Evolutionary conservation across 2,888 invertebrate species (phyloP).

Genomic region (Melanostoma scalare): DNA sequence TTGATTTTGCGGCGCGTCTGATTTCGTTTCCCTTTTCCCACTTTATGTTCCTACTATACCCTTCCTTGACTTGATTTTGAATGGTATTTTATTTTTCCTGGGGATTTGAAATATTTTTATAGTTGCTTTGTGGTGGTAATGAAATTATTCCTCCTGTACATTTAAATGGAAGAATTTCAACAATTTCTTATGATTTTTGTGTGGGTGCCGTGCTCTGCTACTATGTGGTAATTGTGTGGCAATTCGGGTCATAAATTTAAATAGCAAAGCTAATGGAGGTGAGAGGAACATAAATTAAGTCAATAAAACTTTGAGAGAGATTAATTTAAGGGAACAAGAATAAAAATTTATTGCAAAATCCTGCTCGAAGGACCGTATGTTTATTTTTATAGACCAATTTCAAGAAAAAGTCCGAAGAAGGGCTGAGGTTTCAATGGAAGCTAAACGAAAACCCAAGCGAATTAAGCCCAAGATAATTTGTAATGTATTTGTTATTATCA

Average conservation of each 20-base stretch:
- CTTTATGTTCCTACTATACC: not conserved
- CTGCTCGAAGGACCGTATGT: too few relatives aligned
- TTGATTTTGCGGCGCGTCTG: conserved; percentile 59
- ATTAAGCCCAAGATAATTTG: too few relatives aligned
- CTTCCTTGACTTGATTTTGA: not conserved
- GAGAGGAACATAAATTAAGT: conserved; percentile 37
- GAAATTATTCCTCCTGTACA: conserved; percentile 25
- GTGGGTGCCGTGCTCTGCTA: not conserved
- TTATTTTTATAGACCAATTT: too few relatives aligned
- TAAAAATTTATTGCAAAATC: too few relatives aligned
- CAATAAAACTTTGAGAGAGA: conserved; percentile 43
- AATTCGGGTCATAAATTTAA: conserved; percentile 31
- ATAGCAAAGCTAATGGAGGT: not conserved
- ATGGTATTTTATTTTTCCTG: not conserved
- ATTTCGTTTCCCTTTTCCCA: conserved; percentile 48
- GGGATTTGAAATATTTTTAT: conserved; percentile 33
- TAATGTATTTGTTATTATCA: too few relatives aligned
- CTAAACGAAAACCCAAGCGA: too few relatives aligned
- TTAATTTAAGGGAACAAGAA: not conserved
- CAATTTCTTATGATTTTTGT: conserved; percentile 10
- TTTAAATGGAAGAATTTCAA: conserved; percentile 22
- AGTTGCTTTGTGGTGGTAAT: conserved; percentile 32
- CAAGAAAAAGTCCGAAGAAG: too few relatives aligned
- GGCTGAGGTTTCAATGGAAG: too few relatives aligned
- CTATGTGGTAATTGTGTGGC: not conserved